Evolutionary conservation across 1,140 invertebrate species (phyloP), one percentile per base, ranked within the genome.

Genomic region (Micrasema minimum): DNA sequence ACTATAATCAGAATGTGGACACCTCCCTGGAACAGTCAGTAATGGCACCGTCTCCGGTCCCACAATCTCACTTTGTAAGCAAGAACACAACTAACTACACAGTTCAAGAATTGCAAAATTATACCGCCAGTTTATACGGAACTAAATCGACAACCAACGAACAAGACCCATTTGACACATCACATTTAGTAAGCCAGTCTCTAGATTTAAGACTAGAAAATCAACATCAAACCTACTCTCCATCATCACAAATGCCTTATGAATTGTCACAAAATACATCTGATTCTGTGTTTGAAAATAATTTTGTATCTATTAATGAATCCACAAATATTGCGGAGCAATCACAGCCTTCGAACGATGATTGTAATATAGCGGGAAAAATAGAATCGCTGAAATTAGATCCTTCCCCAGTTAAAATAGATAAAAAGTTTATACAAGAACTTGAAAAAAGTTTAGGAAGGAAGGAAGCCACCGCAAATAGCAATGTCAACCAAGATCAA

Each of bases 401-500:
- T 48, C 37, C 14, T 12, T 64, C 72, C 6, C 64, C 68, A 22
- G 64, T 69, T 14, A 75, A 69, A 69, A 51, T 75, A 31, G 67
- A 75, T 62, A 69, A 75, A 46, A 72, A 72, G 37, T 75, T 75
- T 31, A 69, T 75, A 35, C 73, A 75, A 65, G 73, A 75, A 35
- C 64, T 75, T 37, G 73, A 75, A 59, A 75, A 75, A 46, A 72
- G 55, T 55, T 66, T 75, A 45, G 73, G 73, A 2, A 75, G 69
- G 61, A 75, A 75, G 53, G 73, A 75, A 66, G 73, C 73, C 14
- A 50, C 69, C 0, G 73, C 73, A 7, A 75, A 75, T 41, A 75
- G 69, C 37, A 75, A 72, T 48, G 62, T 72, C 7, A 75, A 70
- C 31, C 45, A 74, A 31, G 50, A 66, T 18, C 26, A 37, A 18